Base-by-base conservation (phyloP, 2,113 vertebrate species). In the Anarhynchus alexandrinus region DNA sequence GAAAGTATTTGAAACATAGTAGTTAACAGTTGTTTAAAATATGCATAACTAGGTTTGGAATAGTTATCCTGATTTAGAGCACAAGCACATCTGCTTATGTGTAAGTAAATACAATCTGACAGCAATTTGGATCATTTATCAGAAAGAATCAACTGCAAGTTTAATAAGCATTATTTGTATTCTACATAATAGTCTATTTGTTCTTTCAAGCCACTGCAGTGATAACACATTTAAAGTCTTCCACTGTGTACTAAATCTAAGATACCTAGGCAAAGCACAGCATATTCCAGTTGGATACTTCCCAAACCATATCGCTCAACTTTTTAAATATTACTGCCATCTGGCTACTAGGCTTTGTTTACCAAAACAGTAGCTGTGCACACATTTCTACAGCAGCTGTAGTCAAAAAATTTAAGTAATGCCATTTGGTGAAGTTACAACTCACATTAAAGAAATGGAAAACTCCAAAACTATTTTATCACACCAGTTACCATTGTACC, bases 281-380 rank as follows among this genome's bases (percentile, higher is more conserved):
- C 93, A 90, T 94, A 96, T 96, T 92, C 74, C 78, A 97, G 47
- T 93, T 94, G 94, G 90, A 96, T 88, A 62, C 58, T 94, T 96
- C 94, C 82, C 78, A 97, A 70, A 32, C 54, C 74, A 62, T 91
- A 96, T 27, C 82, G 32, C 54, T 73, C 69, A 93, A 96, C 59
- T 95, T 97, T 90, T 88, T 69, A 69, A 96, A 89, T 91, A 97
- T 96, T 98, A 96, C 86, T 94, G 85, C 97, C 97, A 98, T 97
- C 96, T 98, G 96, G 94, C 93, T 97, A 95, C 96, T 93, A 96
- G 87, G 90, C 78, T 97, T 94, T 97, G 80, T 98, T 98, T 97
- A 98, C 90, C 79, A 95, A 97, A 98, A 98, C 96, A 98, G 96
- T 97, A 95, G 95, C 96, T 97, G 69, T 77, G 80, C 94, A 95